Evolutionary conservation across 2,113 vertebrate genomes (phyloP).

Genomic region (Entomyzon cyanotis): DNA sequence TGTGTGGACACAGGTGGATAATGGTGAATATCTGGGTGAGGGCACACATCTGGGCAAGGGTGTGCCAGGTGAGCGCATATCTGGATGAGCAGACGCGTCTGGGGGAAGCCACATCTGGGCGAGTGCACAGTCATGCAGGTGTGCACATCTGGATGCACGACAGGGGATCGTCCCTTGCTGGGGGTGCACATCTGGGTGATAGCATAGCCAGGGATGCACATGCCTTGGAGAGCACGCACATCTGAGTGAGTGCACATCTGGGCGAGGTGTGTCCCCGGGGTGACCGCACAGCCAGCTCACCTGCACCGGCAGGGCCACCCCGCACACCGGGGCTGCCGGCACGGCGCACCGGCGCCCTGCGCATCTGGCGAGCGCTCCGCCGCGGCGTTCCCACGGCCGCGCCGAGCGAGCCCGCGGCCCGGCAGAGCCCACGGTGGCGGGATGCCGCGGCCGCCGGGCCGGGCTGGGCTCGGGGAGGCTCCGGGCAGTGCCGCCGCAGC

Average conservation of each 20-base stretch:
- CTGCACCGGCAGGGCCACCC: not conserved
- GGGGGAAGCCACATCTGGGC: not conserved
- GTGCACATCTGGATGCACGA: not conserved
- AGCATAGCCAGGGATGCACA: rapidly evolving
- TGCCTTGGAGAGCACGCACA: not conserved
- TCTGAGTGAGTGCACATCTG: not conserved
- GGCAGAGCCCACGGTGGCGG: no score
- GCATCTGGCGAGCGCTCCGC: not conserved
- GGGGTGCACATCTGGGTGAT: not conserved
- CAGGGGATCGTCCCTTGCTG: not conserved
- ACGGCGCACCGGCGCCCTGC: not conserved
- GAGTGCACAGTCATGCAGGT: not conserved
- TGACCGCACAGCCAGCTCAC: not conserved
- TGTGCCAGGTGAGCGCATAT: not conserved
- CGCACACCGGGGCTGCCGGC: not conserved
- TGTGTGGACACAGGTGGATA: not conserved
- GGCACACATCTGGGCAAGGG: not conserved
- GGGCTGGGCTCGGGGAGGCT: no score
- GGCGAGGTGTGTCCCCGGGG: not conserved
- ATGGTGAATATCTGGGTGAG: not conserved
- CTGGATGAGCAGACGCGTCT: not conserved
- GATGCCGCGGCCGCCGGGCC: no score
- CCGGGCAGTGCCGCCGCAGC: no score
- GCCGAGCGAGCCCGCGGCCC: not conserved
- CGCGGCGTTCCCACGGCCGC: not conserved